Evolutionary conservation across 2,797 vertebrate genomes (phyloP), one percentile per base, ranked within the genome.

Genomic region (Mus caroli): DNA sequence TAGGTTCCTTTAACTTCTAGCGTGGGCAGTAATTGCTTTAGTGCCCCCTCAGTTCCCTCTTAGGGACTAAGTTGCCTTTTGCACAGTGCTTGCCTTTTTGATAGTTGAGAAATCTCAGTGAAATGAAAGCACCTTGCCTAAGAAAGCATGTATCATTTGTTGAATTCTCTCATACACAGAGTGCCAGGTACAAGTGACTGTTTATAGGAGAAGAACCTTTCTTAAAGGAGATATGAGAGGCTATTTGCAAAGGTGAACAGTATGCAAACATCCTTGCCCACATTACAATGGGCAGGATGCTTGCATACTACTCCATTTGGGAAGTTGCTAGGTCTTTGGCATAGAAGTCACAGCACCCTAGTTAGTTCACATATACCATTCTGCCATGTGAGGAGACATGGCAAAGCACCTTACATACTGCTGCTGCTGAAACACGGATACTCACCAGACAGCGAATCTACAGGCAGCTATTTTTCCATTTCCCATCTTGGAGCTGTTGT

Each of bases 251-350:
- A 46, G 28, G 12, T 69, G 28, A 54, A 31, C 69, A 62, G 26
- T 50, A 22, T 12, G 43, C 43, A 43, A 43, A 5, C 43, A 43
- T 43, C 43, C 43, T 76, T 76, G 54, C 77, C 77, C 52, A 5
- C 4, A 4, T 28, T 80, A 28, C n/a, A 43, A 2, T 62, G 64
- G 43, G 28, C n/a, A 20, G 34, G 58, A 64, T 31, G n/a, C 37
- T 75, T 22, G 19, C 2, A 9, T 20, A 24, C 43, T 28, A 0
- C 8, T 46, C 7, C 28, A 0, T 88, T n/a, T 40, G n/a, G 1
- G 22, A 94, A 46, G 84, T 24, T n/a, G 67, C 12, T 60, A 40
- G 73, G 6, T 52, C 26, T 26, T 79, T 31, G 50, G 56, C 4
- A 17, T 73, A 19, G 26, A 52, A 12, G 19, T 31, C 60, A 9